Conservation (phyloP, 2,888 invertebrate genomes). For the Anarsia innoxiella region DNA sequence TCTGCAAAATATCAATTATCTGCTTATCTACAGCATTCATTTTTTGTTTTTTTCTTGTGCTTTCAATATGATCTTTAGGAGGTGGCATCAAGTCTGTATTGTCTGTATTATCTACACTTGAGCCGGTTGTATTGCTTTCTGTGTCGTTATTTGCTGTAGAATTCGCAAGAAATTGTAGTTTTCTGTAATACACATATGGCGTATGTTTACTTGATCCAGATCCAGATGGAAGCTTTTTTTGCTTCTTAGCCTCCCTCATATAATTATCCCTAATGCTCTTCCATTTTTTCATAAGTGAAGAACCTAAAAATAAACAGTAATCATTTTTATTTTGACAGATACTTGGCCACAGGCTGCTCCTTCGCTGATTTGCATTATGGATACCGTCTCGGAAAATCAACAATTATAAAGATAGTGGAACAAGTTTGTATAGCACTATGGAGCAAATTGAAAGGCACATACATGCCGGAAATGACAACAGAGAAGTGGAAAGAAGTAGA, state of each 20-base stretch:
- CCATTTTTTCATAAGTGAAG: slow-evolving; percentile 23
- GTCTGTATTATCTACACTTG: slow-evolving; percentile 18
- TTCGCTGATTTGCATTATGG: slow-evolving; percentile 14
- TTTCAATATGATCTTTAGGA: too few species aligned
- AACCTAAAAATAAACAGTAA: slow-evolving; percentile 17
- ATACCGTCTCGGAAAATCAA: slow-evolving; percentile 17
- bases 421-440: slow-evolving; percentile 16
- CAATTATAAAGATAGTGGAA: slow-evolving; percentile 12
- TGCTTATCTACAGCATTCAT: too few species aligned
- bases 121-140: slow-evolving; percentile 20
- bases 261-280: slow-evolving; percentile 24
- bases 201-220: slow-evolving; percentile 18
- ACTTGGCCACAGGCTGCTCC: slow-evolving; percentile 15
- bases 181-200: slow-evolving; percentile 22
- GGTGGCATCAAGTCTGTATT: slow-evolving; percentile 14
- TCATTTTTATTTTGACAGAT: slow-evolving; percentile 11
- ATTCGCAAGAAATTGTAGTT: slow-evolving; percentile 17
- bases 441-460: slow-evolving; percentile 12
- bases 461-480: slow-evolving; percentile 15
- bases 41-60: too few species aligned
- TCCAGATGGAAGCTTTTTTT: slow-evolving; percentile 17
- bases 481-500: slow-evolving; percentile 10
- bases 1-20: too few species aligned
- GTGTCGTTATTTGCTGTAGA: slow-evolving; percentile 17
- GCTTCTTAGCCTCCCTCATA: slow-evolving; percentile 16